A percentile compares a stretch with the other conserved stretches of the same genome.
These are phyloP conservation scores for Alces alces DNA, from an alignment of 2,113 vertebrate genomes.

Conservation along the genomic window DNA sequence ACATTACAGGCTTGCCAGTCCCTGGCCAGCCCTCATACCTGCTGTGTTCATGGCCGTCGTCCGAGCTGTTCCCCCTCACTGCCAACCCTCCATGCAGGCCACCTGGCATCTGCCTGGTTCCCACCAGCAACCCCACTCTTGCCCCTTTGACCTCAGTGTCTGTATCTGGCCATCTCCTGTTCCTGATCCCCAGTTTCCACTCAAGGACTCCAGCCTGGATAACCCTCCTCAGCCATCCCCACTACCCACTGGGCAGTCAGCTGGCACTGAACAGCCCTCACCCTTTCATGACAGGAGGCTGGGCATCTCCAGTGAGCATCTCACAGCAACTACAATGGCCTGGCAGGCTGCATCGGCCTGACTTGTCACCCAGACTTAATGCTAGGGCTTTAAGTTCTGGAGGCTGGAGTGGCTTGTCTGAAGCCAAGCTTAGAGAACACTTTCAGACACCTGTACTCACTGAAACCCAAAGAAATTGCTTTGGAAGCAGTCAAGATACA, in stretches of 20 bases:
- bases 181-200: background rate
- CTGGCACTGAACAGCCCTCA: background rate
- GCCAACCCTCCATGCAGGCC: background rate
- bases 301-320: background rate
- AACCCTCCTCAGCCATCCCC: background rate
- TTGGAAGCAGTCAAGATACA: constrained; percentile 37
- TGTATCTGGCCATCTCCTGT: background rate
- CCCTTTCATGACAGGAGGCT: background rate
- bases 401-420: background rate
- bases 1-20: background rate
- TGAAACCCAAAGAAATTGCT: constrained; percentile 59
- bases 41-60: background rate
- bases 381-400: background rate
- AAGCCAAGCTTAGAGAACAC: constrained; percentile 23
- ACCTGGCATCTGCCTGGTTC: background rate
- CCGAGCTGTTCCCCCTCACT: background rate
- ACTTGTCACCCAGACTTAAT: background rate
- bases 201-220: background rate
- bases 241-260: background rate
- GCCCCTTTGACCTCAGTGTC: background rate
- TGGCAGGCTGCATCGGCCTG: background rate
- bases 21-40: background rate
- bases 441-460: constrained; percentile 30
- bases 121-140: too few species aligned
- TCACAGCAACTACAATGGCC: background rate